Evolutionary conservation across 1,140 invertebrate species (phyloP).

Genomic region (Brachionus rotundiformis): DNA sequence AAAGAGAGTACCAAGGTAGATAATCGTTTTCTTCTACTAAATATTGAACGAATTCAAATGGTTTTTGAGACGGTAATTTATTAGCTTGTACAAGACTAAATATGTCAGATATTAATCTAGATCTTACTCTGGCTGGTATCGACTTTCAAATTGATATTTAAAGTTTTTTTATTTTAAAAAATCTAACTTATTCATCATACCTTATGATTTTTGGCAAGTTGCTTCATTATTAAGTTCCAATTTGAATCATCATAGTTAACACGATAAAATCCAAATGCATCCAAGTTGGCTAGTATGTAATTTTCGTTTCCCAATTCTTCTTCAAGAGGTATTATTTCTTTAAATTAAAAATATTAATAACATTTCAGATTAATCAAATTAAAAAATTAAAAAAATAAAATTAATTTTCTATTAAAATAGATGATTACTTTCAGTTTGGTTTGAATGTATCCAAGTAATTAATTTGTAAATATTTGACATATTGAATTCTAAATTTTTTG

Average conservation of each 20-base stretch:
- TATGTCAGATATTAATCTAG: conserved; percentile 50
- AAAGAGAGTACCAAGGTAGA: conserved; percentile 62
- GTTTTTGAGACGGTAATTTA: not conserved
- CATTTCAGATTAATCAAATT: not conserved
- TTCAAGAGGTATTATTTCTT: conserved; percentile 20
- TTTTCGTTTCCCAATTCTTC: conserved; percentile 43
- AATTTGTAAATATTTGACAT: conserved; percentile 20
- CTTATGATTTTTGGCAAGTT: conserved; percentile 47
- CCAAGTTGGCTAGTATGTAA: conserved; percentile 84
- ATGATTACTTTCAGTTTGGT: not conserved
- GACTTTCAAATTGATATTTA: not conserved
- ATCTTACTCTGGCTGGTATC: conserved; percentile 42
- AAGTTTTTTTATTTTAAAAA: too few relatives aligned
- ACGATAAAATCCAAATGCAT: conserved; percentile 82
- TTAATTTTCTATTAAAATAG: not conserved
- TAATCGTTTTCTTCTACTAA: conserved; percentile 62
- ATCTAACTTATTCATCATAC: not conserved
- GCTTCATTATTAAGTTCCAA: conserved; percentile 37
- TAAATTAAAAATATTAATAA: not conserved
- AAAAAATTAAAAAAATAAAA: too few relatives aligned
- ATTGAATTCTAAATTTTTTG: not conserved
- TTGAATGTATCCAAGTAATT: not conserved
- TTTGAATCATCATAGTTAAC: conserved; percentile 68
- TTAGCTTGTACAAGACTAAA: conserved; percentile 32
- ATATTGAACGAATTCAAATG: conserved; percentile 63